These are phyloP conservation scores for Aphidius colemani DNA, from an alignment of 2,888 invertebrate genomes.

Conservation along the genomic window DNA sequence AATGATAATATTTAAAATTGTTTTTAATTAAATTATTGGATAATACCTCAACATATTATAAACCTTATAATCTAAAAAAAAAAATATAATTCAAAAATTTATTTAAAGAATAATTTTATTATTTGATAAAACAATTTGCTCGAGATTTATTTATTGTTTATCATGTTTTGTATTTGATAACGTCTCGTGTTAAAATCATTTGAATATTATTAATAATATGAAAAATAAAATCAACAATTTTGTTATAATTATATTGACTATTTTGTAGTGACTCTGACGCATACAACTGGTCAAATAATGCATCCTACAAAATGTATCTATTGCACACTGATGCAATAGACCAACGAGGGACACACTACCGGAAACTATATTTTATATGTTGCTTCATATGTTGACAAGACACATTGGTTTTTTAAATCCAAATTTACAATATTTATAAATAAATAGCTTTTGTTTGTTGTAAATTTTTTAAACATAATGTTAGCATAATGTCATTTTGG, in stretches of 20 bases:
- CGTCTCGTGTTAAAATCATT: background rate
- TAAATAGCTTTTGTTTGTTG: background rate
- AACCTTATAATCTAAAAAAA: background rate
- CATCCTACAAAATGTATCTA: too few relatives aligned
- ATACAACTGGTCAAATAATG: too few relatives aligned
- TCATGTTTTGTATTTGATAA: background rate
- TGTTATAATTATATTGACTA: too few relatives aligned
- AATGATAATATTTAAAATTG: background rate
- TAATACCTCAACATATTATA: background rate
- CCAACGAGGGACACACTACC: too few relatives aligned
- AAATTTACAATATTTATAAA: background rate
- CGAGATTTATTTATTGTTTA: constrained; percentile 1
- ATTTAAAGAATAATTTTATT: background rate
- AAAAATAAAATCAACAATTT: background rate
- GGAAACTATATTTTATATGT: too few relatives aligned
- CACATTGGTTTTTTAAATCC: too few relatives aligned
- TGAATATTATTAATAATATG: background rate
- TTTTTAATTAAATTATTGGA: too few relatives aligned
- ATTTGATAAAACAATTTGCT: background rate
- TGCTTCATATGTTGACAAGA: too few relatives aligned
- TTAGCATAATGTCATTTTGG: background rate
- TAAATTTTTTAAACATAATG: background rate
- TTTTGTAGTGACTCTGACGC: too few relatives aligned
- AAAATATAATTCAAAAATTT: too few relatives aligned
- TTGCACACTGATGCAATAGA: too few relatives aligned